These are phyloP conservation scores for Agonum fuliginosum DNA, from an alignment of 2,888 invertebrate genomes.

Conservation along the genomic window DNA sequence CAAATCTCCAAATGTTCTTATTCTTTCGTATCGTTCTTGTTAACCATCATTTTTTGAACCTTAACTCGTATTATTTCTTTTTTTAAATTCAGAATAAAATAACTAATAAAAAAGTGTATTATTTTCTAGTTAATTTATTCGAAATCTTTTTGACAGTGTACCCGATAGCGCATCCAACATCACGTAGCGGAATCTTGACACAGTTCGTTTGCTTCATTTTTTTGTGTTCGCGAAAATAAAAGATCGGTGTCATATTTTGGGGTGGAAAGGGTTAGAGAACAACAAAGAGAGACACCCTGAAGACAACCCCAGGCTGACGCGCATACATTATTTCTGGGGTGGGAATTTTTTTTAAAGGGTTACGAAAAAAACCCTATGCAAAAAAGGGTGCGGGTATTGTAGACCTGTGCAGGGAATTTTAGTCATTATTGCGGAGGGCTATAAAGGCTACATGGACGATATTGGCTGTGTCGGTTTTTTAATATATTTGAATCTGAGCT, in stretches of 20 bases:
- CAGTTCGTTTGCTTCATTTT: conserved; percentile 73
- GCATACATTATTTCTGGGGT: conserved; percentile 72
- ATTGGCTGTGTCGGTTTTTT: conserved; percentile 53
- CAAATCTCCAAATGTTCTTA: too few species aligned
- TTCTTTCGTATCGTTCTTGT: too few species aligned
- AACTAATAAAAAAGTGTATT: too few species aligned
- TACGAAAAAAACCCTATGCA: conserved; percentile 71
- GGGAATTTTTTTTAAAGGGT: conserved; percentile 70
- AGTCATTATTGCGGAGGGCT: background rate
- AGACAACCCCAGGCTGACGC: conserved; percentile 72
- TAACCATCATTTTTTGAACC: too few species aligned
- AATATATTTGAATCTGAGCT: conserved; percentile 57
- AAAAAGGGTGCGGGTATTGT: conserved; percentile 70
- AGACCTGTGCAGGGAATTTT: background rate
- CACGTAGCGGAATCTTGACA: conserved; percentile 71
- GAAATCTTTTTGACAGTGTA: conserved; percentile 44
- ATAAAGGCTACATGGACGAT: background rate
- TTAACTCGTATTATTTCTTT: too few species aligned
- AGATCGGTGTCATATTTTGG: conserved; percentile 73
- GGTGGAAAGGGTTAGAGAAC: conserved; percentile 71
- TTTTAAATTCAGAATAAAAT: too few species aligned
- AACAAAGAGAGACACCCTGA: conserved; percentile 73
- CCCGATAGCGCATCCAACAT: conserved; percentile 12
- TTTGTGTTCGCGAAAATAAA: conserved; percentile 70
- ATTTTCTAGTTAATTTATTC: conserved; percentile 44